Conservation (phyloP, 2,888 invertebrate genomes). For the Flexamia atlantica region DNA sequence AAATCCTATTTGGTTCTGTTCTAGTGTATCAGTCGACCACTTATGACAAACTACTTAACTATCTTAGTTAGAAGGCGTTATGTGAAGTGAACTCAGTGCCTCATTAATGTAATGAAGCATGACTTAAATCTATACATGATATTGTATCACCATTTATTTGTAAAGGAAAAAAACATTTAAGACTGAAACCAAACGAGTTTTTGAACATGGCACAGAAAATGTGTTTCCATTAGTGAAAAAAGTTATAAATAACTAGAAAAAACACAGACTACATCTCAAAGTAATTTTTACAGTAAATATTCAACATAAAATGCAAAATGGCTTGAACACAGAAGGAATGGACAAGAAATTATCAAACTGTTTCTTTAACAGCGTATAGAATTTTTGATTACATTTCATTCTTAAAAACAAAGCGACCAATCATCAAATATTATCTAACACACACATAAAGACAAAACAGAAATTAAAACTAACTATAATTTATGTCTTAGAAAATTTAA, state of each 20-base stretch:
- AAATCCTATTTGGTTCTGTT: constrained; percentile 35
- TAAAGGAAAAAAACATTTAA: not conserved
- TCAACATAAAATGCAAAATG: not conserved
- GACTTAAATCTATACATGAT: constrained; percentile 23
- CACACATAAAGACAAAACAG: constrained; percentile 29
- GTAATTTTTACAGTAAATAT: not conserved
- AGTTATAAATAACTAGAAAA: too few species aligned
- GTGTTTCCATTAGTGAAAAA: not conserved
- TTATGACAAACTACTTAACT: constrained; percentile 43
- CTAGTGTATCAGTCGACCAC: constrained; percentile 47
- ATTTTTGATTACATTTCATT: too few species aligned
- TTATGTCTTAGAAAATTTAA: constrained; percentile 37
- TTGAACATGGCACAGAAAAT: constrained; percentile 17
- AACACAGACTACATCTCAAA: not conserved
- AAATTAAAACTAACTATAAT: constrained; percentile 27
- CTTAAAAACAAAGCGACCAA: not conserved
- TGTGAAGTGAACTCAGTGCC: constrained; percentile 48
- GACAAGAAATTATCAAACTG: not conserved
- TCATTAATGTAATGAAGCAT: constrained; percentile 53
- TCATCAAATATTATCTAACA: not conserved
- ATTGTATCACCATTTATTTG: constrained; percentile 13
- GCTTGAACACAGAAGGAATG: constrained; percentile 14
- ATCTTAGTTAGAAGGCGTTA: constrained; percentile 50
- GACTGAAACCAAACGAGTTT: not conserved
- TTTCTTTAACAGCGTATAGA: too few species aligned